A percentile compares a stretch with the other conserved stretches of the same genome.
Evolutionary conservation across 2,797 vertebrate genomes (phyloP).

Genomic region (Gallinago stenura): DNA sequence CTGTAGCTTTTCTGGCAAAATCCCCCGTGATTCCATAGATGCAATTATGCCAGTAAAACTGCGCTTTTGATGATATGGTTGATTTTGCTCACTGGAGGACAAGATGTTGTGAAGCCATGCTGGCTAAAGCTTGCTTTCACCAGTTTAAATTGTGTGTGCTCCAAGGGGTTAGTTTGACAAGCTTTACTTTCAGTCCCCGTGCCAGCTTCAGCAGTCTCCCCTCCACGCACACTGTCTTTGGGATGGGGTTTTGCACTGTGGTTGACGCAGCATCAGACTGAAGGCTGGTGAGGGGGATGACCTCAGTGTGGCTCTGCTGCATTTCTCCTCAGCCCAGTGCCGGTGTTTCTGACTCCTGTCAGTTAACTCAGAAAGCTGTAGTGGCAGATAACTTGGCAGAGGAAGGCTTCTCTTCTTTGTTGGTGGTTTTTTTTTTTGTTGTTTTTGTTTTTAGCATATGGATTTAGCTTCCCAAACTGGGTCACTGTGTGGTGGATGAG

Average conservation of each 20-base stretch:
- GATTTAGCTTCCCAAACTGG: neutral
- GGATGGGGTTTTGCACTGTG: neutral
- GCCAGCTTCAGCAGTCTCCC: neutral
- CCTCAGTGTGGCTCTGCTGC: neutral
- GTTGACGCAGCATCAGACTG: neutral
- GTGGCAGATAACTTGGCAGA: slow-evolving; percentile 10
- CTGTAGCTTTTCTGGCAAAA: slow-evolving; percentile 44
- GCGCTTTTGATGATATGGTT: slow-evolving; percentile 66
- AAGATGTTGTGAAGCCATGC: slow-evolving; percentile 27
- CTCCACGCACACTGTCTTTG: neutral
- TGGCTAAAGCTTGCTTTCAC: slow-evolving; percentile 50
- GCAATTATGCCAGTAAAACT: slow-evolving; percentile 67
- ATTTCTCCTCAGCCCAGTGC: neutral
- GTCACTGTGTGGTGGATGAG: neutral
- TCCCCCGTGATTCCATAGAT: slow-evolving; percentile 23
- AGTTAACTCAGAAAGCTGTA: neutral
- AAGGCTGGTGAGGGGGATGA: neutral
- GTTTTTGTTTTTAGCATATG: neutral
- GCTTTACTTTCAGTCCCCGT: slow-evolving; percentile 19
- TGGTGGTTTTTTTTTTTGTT: neutral
- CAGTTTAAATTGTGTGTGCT: slow-evolving; percentile 31
- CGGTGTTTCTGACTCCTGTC: neutral
- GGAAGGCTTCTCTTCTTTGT: neutral
- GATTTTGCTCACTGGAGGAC: slow-evolving; percentile 63
- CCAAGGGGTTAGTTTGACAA: slow-evolving; percentile 42